Percentiles rank a stretch among this genome's conserved stretches.
These are phyloP conservation scores for Amia ocellicauda DNA, from an alignment of 2,113 vertebrate species.

Conservation along the genomic window DNA sequence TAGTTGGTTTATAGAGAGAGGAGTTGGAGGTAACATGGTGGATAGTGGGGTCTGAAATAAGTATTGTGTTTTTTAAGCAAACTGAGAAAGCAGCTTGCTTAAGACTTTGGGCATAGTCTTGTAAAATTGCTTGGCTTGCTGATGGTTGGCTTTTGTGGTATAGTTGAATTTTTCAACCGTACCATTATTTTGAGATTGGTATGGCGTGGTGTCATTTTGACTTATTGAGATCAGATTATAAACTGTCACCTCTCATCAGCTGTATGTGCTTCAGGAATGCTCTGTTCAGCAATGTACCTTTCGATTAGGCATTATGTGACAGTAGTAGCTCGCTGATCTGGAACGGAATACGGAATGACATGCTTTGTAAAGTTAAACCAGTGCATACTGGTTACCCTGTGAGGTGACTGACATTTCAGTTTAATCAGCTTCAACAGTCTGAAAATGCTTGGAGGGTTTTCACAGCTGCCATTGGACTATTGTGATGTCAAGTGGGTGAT, in stretches of 20 bases:
- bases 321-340: slow-evolving; percentile 1
- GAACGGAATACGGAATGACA: not conserved
- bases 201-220: not conserved
- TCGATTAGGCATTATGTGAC: not conserved
- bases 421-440: not conserved
- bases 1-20: too few species aligned
- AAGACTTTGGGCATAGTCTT: not conserved
- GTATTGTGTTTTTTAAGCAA: too few species aligned
- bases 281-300: not conserved
- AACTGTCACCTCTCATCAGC: not conserved
- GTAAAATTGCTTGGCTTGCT: not conserved
- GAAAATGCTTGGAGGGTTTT: not conserved
- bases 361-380: not conserved
- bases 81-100: too few species aligned
- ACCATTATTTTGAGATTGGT: not conserved
- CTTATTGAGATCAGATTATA: not conserved
- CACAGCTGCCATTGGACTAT: not conserved
- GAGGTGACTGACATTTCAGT: not conserved
- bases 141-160: not conserved
- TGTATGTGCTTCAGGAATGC: not conserved
- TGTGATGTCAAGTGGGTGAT: not conserved
- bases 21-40: too few species aligned
- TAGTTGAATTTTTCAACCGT: not conserved
- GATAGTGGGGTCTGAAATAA: too few species aligned
- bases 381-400: not conserved